These are phyloP conservation scores for Andricus grossulariae DNA, from an alignment of 1,140 invertebrate species.

Conservation along the genomic window DNA sequence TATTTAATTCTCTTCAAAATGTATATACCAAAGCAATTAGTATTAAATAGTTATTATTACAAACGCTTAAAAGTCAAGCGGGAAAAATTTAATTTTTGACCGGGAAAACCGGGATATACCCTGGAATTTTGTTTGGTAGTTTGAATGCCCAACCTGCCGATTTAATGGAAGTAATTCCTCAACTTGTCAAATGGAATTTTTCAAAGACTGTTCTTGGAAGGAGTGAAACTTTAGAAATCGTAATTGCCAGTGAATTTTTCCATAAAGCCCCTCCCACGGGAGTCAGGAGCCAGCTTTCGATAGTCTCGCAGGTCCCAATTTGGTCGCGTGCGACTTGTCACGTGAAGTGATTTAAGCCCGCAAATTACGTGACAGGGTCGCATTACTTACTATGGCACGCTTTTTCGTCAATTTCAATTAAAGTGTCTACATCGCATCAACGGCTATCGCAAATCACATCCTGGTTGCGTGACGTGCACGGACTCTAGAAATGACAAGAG, in stretches of 20 bases:
- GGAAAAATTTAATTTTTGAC: no score
- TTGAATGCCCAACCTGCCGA: no score
- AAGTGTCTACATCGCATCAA: constrained; percentile 6
- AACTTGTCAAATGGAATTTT: no score
- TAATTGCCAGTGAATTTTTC: background rate
- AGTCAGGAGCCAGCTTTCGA: background rate
- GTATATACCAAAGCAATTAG: no score
- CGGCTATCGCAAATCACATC: constrained; percentile 16
- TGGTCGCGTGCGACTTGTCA: constrained; percentile 23
- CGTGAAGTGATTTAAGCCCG: constrained; percentile 6
- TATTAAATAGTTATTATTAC: no score
- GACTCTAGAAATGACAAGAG: background rate
- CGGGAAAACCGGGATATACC: no score
- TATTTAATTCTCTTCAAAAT: no score
- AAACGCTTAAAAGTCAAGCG: no score
- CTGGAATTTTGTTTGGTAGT: no score
- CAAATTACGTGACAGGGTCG: constrained; percentile 1
- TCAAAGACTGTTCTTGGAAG: background rate
- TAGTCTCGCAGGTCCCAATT: constrained; percentile 2
- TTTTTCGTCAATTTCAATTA: constrained; percentile 25
- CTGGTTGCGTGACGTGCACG: constrained; percentile 5
- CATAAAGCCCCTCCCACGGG: constrained; percentile 5
- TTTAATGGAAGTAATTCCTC: no score
- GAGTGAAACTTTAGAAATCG: background rate
- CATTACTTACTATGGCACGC: constrained; percentile 8